Evolutionary conservation across 2,113 vertebrate species (phyloP).

Genomic region (Psittacus erithacus): DNA sequence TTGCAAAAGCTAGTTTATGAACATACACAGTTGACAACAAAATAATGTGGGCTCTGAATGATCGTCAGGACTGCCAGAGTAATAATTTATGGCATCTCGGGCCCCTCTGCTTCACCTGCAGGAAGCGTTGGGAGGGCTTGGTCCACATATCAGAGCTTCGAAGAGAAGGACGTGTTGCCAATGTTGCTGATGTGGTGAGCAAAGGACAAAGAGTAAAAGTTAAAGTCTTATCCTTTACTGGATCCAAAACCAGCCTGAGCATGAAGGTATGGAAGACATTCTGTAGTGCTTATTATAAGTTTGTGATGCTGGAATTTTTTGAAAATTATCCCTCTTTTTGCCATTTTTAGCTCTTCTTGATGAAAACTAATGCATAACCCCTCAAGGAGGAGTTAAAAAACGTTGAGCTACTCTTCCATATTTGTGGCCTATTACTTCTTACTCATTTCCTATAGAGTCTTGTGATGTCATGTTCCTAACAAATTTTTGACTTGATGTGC

Average conservation of each 20-base stretch:
- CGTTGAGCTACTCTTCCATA: background rate
- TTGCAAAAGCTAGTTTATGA: background rate
- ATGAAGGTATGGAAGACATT: constrained; percentile 87
- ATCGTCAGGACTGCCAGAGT: background rate
- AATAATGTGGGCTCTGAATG: background rate
- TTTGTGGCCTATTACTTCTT: background rate
- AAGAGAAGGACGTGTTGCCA: constrained; percentile 93
- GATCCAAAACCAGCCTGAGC: constrained; percentile 97
- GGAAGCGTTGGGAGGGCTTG: constrained; percentile 97
- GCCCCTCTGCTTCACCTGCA: constrained; percentile 25
- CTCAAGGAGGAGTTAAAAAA: background rate
- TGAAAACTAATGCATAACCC: background rate
- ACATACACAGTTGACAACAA: fast-evolving
- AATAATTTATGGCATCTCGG: background rate
- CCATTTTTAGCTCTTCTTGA: background rate
- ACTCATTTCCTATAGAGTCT: background rate
- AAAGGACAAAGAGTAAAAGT: constrained; percentile 98
- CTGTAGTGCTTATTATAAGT: background rate
- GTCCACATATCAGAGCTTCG: constrained; percentile 98
- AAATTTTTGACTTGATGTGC: background rate
- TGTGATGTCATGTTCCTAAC: background rate
- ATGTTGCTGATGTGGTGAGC: constrained; percentile 96
- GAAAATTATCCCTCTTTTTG: fast-evolving
- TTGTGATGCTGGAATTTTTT: background rate
- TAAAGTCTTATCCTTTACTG: constrained; percentile 97